Conservation (phyloP, 2,113 vertebrate genomes). For the Eupsittula cactorum region DNA sequence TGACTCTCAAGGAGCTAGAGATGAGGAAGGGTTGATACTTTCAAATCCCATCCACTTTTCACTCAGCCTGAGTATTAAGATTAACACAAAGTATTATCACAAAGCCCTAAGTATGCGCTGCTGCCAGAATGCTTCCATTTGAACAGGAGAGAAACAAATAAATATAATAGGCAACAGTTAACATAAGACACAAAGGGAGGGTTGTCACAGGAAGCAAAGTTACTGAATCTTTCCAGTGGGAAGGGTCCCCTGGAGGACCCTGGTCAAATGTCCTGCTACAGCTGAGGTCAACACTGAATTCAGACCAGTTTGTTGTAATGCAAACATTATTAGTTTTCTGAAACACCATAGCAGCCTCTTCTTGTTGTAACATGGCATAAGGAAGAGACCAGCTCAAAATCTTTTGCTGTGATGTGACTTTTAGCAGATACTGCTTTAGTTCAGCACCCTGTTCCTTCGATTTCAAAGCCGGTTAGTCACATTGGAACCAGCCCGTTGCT, state of each 20-base stretch:
- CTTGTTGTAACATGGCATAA: not conserved
- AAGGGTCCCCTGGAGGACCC: not conserved
- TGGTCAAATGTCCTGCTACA: not conserved
- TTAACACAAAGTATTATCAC: not conserved
- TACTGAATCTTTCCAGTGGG: not conserved
- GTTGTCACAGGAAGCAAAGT: not conserved
- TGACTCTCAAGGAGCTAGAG: not conserved
- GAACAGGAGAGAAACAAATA: not conserved
- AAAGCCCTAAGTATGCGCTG: not conserved
- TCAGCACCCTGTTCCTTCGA: not conserved
- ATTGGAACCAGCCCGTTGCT: accelerated
- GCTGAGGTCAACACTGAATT: accelerated
- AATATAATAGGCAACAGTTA: not conserved
- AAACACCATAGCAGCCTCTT: not conserved
- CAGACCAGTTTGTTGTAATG: not conserved
- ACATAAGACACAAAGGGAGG: not conserved
- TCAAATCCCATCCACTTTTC: not conserved
- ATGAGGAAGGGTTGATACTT: not conserved
- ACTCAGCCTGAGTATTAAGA: not conserved
- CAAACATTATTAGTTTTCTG: not conserved
- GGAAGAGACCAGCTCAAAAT: not conserved
- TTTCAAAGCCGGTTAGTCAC: not conserved
- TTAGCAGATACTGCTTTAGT: not conserved
- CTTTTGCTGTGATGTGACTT: not conserved
- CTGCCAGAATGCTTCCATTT: not conserved